Conservation (phyloP, 1,140 invertebrate species). For the Sarcophaga peregrina region DNA sequence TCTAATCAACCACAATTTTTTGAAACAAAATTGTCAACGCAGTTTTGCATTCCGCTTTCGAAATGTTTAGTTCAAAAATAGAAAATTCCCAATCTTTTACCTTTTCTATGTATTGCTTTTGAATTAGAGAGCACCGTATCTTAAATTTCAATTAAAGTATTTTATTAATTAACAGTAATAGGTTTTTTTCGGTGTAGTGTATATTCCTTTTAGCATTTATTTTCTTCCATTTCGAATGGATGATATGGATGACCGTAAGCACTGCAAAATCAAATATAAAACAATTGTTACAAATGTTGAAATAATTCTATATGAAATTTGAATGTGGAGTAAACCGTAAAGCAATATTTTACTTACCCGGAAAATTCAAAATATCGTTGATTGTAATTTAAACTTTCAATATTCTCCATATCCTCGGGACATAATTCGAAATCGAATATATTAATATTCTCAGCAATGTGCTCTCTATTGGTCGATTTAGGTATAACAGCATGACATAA, state of each 20-base stretch:
- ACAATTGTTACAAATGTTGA: not conserved
- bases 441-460: slow-evolving; percentile 79
- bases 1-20: no score
- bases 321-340: no score
- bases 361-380: slow-evolving; percentile 60
- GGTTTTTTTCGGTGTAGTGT: no score
- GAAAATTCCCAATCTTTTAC: no score
- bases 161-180: no score
- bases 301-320: no score
- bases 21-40: no score
- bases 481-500: slow-evolving; percentile 77
- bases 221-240: slow-evolving; percentile 49
- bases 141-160: no score
- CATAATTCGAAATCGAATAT: slow-evolving; percentile 79
- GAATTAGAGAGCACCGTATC: no score
- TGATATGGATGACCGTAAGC: slow-evolving; percentile 60
- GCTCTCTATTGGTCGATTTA: slow-evolving; percentile 76
- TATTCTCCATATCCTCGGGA: slow-evolving; percentile 72
- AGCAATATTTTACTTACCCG: slow-evolving; percentile 47
- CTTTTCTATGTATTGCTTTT: no score
- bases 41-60: no score
- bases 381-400: slow-evolving; percentile 72
- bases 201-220: not conserved
- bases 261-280: slow-evolving; percentile 33
- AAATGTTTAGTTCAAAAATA: no score